Conservation (phyloP, 2,113 vertebrate genomes). For the Dissostichus mawsoni region DNA sequence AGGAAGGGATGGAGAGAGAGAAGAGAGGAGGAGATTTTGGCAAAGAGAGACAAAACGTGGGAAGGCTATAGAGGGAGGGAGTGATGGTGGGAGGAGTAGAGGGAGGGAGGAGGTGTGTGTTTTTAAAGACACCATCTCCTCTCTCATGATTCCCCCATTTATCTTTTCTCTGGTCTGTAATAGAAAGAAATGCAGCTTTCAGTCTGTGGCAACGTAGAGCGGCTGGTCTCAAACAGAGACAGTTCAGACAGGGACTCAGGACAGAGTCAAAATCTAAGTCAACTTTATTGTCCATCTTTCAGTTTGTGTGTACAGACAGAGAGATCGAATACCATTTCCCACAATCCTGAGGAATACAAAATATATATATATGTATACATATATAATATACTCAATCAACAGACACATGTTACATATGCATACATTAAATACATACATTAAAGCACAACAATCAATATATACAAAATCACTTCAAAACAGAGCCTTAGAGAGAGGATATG, state of each 20-base stretch:
- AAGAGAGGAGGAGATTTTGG: neutral
- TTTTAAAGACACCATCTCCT: conserved; percentile 41
- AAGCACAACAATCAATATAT: too few species aligned
- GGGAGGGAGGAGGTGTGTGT: neutral
- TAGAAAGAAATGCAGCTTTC: conserved; percentile 61
- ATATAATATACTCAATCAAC: too few species aligned
- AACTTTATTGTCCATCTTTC: too few species aligned
- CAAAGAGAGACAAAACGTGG: neutral
- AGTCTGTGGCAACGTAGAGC: conserved; percentile 28
- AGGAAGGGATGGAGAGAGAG: neutral
- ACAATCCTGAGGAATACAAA: too few species aligned
- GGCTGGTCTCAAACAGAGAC: neutral
- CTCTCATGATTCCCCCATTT: conserved; percentile 55
- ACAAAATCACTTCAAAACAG: too few species aligned
- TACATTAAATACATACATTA: too few species aligned
- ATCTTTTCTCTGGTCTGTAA: conserved; percentile 49
- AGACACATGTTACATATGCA: too few species aligned
- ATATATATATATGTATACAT: too few species aligned
- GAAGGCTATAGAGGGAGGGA: neutral
- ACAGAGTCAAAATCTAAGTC: neutral
- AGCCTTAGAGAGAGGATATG: too few species aligned
- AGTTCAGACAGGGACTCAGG: conserved; percentile 11
- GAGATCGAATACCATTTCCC: too few species aligned
- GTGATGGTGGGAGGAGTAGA: neutral
- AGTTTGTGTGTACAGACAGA: too few species aligned